Evolutionary conservation across 1,140 invertebrate genomes (phyloP), one percentile per base, ranked within the genome.

Genomic region (Camponotus vicinus): DNA sequence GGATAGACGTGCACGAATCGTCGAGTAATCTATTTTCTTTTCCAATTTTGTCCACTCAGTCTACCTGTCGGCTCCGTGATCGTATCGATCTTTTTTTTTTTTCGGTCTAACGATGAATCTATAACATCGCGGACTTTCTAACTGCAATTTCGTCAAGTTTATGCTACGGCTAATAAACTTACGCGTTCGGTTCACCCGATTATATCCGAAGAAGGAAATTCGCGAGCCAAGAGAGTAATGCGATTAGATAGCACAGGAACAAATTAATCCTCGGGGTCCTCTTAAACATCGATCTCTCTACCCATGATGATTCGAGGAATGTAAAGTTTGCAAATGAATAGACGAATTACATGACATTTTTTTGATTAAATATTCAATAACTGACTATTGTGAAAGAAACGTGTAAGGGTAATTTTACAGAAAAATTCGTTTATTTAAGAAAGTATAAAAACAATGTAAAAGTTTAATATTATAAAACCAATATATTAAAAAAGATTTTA

Each of bases 151-250:
- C 55, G 79, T 57, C 40, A 64, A 40, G 34, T 75, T 70, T 86
- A 61, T 64, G 52, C 18, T 27, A 27, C 64, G 57, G 61, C 49
- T 57, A 82, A 83, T 67, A 77, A 85, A 85, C 61, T 85, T 85
- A 78, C 32, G 73, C 57, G 42, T 83, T 75, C 5, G 55, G 34
- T 40, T 85, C 34, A 55, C 73, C 45, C 73, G 61, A 37, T 85
- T 85, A 85, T 85, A 78, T 34, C 45, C 75, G 71, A 85, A 85
- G 82, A 78, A 85, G 82, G 61, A 85, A 78, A 64, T 78, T 66
- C 45, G 45, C 73, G 18, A 67, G 45, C 82, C 52, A 42, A 15
- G 73, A 42, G 71, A 55, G 34, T 77, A 85, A 76, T 34, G 70
- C 45, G 82, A 77, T 85, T 77, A 76, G 45, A 11, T 61, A 59